Evolutionary conservation across 2,797 vertebrate genomes (phyloP).

Genomic region (Mus minutoides): DNA sequence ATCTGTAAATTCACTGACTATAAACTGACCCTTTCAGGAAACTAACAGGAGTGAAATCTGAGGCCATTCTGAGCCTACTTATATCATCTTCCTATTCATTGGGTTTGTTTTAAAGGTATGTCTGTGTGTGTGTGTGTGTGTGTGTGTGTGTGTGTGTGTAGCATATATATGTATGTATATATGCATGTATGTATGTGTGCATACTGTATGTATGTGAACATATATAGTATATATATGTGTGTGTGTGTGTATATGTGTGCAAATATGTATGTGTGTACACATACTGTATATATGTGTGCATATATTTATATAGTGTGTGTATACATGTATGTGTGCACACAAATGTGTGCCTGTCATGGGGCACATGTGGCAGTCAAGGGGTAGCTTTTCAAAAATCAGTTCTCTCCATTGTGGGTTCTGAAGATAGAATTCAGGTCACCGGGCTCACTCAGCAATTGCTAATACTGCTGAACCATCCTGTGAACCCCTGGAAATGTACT

Average conservation of each 20-base stretch:
- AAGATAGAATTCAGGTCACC: background rate
- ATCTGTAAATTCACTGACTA: conserved; percentile 44
- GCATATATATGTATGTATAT: background rate
- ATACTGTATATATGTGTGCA: background rate
- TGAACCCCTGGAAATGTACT: background rate
- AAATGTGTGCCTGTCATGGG: background rate
- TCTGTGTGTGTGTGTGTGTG: background rate
- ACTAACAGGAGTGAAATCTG: background rate
- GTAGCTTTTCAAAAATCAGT: background rate
- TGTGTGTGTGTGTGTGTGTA: background rate
- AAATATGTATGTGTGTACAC: no score
- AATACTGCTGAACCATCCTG: background rate
- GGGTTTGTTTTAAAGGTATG: background rate
- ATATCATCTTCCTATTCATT: conserved; percentile 26
- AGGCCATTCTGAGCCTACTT: conserved; percentile 36
- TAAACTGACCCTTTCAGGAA: background rate
- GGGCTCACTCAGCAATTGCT: background rate
- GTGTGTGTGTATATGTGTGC: rapidly evolving
- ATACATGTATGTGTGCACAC: no score
- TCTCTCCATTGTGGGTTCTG: background rate
- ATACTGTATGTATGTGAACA: background rate
- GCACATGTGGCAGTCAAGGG: background rate
- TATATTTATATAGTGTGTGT: background rate
- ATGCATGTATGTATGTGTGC: background rate
- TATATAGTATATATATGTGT: background rate